Conservation (phyloP, 1,140 invertebrate species). For the Pseudomyrmex cubaensis region DNA sequence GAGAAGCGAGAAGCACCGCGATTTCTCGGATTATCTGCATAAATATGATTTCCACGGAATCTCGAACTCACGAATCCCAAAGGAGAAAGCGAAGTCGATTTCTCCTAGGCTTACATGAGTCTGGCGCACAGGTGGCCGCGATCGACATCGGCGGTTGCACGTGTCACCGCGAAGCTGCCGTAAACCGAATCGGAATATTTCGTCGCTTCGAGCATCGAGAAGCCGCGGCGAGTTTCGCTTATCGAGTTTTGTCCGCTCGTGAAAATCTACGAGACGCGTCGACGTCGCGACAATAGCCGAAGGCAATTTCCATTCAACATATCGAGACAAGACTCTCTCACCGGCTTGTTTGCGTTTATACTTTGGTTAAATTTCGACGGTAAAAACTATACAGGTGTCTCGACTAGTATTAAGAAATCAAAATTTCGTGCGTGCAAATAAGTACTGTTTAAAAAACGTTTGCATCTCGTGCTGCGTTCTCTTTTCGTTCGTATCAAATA, state of each 20-base stretch:
- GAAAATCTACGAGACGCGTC: neutral
- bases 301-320: constrained; percentile 64
- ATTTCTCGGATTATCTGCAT: constrained; percentile 41
- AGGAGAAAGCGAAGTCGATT: neutral
- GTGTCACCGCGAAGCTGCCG: constrained; percentile 7
- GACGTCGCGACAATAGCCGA: constrained; percentile 62
- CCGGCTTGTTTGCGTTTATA: constrained; percentile 61
- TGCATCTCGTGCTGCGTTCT: too few relatives aligned
- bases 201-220: neutral
- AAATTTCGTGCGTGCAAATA: too few relatives aligned
- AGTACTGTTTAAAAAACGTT: too few relatives aligned
- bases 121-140: neutral
- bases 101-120: neutral
- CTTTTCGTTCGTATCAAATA: too few relatives aligned
- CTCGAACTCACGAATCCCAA: neutral
- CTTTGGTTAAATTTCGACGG: constrained; percentile 13
- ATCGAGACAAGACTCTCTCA: constrained; percentile 41
- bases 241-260: constrained; percentile 38
- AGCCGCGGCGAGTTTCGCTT: constrained; percentile 20
- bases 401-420: too few relatives aligned
- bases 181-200: constrained; percentile 47
- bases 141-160: constrained; percentile 22
- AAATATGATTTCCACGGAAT: constrained; percentile 11
- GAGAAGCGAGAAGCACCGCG: neutral
- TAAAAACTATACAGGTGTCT: neutral